Evolutionary conservation across 2,888 invertebrate species (phyloP), one percentile per base, ranked within the genome.

Genomic region (Drosophila rellima): DNA sequence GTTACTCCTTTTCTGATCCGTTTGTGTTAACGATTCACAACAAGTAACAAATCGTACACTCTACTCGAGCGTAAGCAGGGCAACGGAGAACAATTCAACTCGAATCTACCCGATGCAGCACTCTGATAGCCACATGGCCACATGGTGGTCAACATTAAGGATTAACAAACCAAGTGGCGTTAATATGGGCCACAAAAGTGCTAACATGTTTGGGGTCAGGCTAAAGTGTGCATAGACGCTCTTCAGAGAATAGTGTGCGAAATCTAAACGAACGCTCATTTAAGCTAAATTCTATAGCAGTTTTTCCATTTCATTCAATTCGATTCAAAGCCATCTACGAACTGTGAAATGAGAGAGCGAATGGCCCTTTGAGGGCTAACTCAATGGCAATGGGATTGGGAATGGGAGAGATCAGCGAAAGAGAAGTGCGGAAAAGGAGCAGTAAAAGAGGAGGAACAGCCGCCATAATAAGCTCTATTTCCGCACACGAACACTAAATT

Each of bases 401-500:
- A 45, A 20, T 44, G 52, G 40, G 35, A 44, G n/a, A 47, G 15
- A 52, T 42, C 31, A 13, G 31, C 35, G 18, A 4, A 26, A 33
- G 18, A 37, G 10, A 13, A 37, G 15, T 13, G 33, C 13, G 3
- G 17, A 31, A 18, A 2, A n/a, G 26, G 10, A 15, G 13, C 4
- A 20, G 20, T 11, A 17, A 15, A n/a, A 18, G 8, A 33, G 40
- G 33, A 39, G 66, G 65, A 37, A 65, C 17, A 59, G 26, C 40
- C 48, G 56, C 68, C 71, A 78, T 88, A 84, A 84, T 84, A 88
- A 84, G 83, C 83, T 88, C 83, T 69, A 88, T 88, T 84, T 84
- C 80, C 88, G 83, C 77, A 69, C 54, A 60, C 60, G 64, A 62
- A 67, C 67, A 71, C 73, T 68, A 78, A 81, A 84, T 81, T 84